A percentile compares a stretch with the other conserved stretches of the same genome.
Evolutionary conservation across 2,888 invertebrate species (phyloP).

Genomic region (Drosophila rubida): DNA sequence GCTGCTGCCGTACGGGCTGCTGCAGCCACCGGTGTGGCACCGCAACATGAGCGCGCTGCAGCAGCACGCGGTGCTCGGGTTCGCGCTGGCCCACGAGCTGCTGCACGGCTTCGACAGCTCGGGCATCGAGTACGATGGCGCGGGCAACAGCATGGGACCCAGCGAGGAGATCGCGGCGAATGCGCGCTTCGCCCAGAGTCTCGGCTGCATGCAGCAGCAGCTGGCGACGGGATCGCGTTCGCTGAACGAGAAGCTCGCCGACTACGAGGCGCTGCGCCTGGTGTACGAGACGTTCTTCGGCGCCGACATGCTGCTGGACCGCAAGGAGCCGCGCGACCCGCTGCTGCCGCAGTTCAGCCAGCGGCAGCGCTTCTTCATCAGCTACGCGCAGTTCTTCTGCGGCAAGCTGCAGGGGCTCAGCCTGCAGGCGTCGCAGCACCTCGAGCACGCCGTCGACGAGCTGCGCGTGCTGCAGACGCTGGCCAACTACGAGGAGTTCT

Average conservation of each 20-base stretch:
- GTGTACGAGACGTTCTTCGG: conserved; percentile 78
- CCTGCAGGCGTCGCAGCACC: conserved; percentile 47
- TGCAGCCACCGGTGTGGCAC: conserved; percentile 79
- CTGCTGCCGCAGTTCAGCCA: conserved; percentile 73
- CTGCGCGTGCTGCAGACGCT: conserved; percentile 80
- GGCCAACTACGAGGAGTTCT: conserved; percentile 82
- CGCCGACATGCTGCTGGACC: conserved; percentile 41
- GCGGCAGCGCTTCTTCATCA: conserved; percentile 80
- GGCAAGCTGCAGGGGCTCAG: conserved; percentile 72
- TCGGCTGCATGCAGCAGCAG: conserved; percentile 80
- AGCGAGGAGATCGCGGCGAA: conserved; percentile 78
- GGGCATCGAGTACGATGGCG: conserved; percentile 81
- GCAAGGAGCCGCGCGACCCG: conserved; percentile 53
- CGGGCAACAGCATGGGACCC: conserved; percentile 82
- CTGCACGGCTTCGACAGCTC: conserved; percentile 81
- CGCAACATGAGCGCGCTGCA: conserved; percentile 72
- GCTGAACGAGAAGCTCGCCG: conserved; percentile 81
- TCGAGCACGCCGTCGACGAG: conserved; percentile 81
- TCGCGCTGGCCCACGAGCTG: conserved; percentile 80
- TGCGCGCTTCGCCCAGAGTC: conserved; percentile 69
- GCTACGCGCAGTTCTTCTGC: conserved; percentile 82
- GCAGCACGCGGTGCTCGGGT: conserved; percentile 79
- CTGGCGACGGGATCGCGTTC: conserved; percentile 75
- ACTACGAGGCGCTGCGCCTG: conserved; percentile 82
- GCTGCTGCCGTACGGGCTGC: conserved; percentile 77